Conservation (phyloP, 2,797 vertebrate genomes). For the Galagoides demidoff region DNA sequence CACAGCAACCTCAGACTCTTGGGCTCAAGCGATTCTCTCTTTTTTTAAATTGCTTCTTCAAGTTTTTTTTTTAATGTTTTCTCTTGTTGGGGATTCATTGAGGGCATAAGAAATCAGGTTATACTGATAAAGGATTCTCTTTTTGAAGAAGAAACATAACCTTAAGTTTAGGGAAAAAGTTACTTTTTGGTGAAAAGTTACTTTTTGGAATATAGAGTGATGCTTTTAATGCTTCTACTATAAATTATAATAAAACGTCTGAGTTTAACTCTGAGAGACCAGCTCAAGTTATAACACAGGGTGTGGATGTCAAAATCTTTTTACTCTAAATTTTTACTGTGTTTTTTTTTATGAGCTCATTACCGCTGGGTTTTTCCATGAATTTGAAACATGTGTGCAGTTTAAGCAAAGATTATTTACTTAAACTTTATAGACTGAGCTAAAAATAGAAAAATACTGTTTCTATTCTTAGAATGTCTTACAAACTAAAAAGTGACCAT, state of each 20-base stretch:
- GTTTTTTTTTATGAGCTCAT: conserved; percentile 80
- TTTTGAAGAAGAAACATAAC: conserved; percentile 25
- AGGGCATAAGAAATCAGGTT: no score
- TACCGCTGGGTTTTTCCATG: conserved; percentile 82
- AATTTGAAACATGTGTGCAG: conserved; percentile 73
- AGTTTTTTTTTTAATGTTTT: no score
- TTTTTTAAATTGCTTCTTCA: no score
- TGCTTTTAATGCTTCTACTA: conserved; percentile 72
- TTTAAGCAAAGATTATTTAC: conserved; percentile 81
- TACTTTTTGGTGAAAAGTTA: conserved; percentile 30
- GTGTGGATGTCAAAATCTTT: conserved; percentile 74
- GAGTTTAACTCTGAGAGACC: conserved; percentile 65
- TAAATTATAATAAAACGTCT: conserved; percentile 72
- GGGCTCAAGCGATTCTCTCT: no score
- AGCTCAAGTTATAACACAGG: conserved; percentile 67
- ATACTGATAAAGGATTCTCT: background rate
- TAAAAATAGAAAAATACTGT: conserved; percentile 81
- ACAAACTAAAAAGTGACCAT: conserved; percentile 71
- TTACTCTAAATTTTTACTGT: conserved; percentile 64
- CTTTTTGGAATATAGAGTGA: background rate
- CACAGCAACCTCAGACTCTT: no score
- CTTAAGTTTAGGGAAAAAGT: conserved; percentile 23
- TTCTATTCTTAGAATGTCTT: conserved; percentile 80
- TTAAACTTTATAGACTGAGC: conserved; percentile 75
- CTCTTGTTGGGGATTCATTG: no score